Evolutionary conservation across 2,888 invertebrate genomes (phyloP), one percentile per base, ranked within the genome.

Genomic region (Eristalinus sepulchralis): DNA sequence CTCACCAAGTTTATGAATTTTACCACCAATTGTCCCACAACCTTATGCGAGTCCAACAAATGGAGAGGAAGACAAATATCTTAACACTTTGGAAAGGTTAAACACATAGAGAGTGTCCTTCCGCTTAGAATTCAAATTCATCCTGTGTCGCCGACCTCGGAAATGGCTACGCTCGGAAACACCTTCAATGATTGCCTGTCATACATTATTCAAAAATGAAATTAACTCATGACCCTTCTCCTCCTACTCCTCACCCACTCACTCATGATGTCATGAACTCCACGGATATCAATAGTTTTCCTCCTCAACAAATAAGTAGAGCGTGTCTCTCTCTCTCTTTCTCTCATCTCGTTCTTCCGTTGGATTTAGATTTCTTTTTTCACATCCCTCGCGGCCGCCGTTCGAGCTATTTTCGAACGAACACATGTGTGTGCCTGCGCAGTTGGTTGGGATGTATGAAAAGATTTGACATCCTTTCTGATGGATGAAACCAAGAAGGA

Each of bases 401-500:
- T 39, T 63, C 34, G 34, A 34, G 34, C 6, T 34, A 9, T 10
- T 34, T 8, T 34, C 34, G 31, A 31, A 31, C 31, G 31, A 5
- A 31, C n/a, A n/a, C 27, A 27, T 27, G 27, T 27, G 34, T 17
- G n/a, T 39, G 36, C 36, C 36, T 1, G 47, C 34, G 27, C 27
- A 5, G 27, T 3, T 27, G 62, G 62, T 34, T 24, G 34, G 47
- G 13, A 34, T 11, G 20, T 17, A 34, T 13, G 5, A 70, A 85
- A 68, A 77, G 77, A 72, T 79, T 59, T 82, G 82, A 82, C 82
- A 85, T 85, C 82, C 72, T 85, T 82, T 82, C 2, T 64, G 34
- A 72, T 77, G 59, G 81, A 82, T 85, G 77, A 82, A 82, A 85
- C 85, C 64, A 78, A 72, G 22, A 39, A 59, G 24, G 22, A 39